These are phyloP conservation scores for Parasteatoda tepidariorum DNA, from an alignment of 1,140 invertebrate species.

Conservation along the genomic window DNA sequence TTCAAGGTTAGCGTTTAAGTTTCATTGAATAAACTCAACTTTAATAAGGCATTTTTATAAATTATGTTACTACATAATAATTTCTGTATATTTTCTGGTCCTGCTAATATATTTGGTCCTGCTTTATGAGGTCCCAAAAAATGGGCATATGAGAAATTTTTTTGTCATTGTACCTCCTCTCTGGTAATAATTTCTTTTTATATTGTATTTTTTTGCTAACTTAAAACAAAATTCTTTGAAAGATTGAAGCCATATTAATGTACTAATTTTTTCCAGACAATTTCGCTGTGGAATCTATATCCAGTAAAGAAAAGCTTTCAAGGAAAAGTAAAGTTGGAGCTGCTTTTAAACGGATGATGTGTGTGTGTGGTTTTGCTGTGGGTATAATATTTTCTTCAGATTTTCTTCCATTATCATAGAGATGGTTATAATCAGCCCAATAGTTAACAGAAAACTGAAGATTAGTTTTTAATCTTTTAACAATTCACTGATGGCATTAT, in stretches of 20 bases:
- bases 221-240: too few relatives aligned
- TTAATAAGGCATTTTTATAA: not conserved
- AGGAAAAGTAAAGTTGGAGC: slow-evolving; percentile 86
- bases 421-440: too few relatives aligned
- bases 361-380: slow-evolving; percentile 99
- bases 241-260: too few relatives aligned
- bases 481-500: too few relatives aligned
- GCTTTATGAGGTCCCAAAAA: slow-evolving; percentile 86
- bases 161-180: slow-evolving; percentile 93
- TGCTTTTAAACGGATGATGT: slow-evolving; percentile 92
- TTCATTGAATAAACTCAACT: too few relatives aligned
- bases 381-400: slow-evolving; percentile 73
- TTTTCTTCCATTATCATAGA: too few relatives aligned
- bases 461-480: too few relatives aligned
- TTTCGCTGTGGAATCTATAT: slow-evolving; percentile 94
- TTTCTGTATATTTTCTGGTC: slow-evolving; percentile 61
- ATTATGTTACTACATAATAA: not conserved
- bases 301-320: slow-evolving; percentile 85
- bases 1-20: slow-evolving; percentile 77
- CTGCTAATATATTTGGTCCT: slow-evolving; percentile 92
- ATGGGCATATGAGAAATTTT: slow-evolving; percentile 93
- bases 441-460: too few relatives aligned
- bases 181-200: slow-evolving; percentile 70
- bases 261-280: slow-evolving; percentile 79
- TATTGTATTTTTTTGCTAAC: too few relatives aligned